A percentile compares a stretch with the other conserved stretches of the same genome.
Evolutionary conservation across 1,140 invertebrate genomes (phyloP).

Genomic region (Drosophila ohnishii): DNA sequence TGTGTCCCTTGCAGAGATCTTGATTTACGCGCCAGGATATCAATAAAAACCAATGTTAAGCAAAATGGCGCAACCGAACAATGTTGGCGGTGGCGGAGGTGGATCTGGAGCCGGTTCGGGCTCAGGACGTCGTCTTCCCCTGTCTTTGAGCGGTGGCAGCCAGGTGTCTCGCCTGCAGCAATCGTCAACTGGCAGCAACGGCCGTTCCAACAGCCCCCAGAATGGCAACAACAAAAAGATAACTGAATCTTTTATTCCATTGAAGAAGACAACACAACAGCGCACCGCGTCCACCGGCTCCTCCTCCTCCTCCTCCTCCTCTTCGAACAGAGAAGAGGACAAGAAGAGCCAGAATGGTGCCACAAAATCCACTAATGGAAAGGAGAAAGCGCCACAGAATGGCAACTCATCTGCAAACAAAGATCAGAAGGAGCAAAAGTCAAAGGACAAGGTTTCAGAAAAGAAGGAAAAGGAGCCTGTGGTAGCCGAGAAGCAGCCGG

Average conservation of each 20-base stretch:
- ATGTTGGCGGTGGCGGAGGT: conserved; percentile 32
- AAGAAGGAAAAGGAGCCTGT: conserved; percentile 35
- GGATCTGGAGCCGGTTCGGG: conserved; percentile 18
- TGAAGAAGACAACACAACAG: conserved; percentile 39
- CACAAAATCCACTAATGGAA: conserved; percentile 51
- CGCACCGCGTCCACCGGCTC: conserved; percentile 17
- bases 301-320: neutral
- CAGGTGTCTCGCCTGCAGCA: conserved; percentile 56
- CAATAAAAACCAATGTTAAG: conserved; percentile 58
- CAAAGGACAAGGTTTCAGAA: conserved; percentile 46
- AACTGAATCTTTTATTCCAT: conserved; percentile 29
- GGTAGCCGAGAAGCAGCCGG: conserved; percentile 7
- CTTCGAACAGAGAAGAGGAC: conserved; percentile 38
- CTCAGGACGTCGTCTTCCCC: conserved; percentile 60
- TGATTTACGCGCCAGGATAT: conserved; percentile 32
- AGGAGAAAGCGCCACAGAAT: conserved; percentile 63
- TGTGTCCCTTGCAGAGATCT: conserved; percentile 53
- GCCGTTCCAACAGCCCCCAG: conserved; percentile 61
- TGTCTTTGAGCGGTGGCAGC: conserved; percentile 48
- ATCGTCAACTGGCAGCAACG: conserved; percentile 43
- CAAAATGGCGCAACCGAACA: conserved; percentile 71
- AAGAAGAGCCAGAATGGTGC: conserved; percentile 66
- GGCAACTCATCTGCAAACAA: conserved; percentile 33
- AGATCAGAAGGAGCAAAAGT: conserved; percentile 46
- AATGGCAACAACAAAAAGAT: conserved; percentile 43